Base-by-base conservation (phyloP, 2,113 vertebrate species). In the Pampusana beccarii region DNA sequence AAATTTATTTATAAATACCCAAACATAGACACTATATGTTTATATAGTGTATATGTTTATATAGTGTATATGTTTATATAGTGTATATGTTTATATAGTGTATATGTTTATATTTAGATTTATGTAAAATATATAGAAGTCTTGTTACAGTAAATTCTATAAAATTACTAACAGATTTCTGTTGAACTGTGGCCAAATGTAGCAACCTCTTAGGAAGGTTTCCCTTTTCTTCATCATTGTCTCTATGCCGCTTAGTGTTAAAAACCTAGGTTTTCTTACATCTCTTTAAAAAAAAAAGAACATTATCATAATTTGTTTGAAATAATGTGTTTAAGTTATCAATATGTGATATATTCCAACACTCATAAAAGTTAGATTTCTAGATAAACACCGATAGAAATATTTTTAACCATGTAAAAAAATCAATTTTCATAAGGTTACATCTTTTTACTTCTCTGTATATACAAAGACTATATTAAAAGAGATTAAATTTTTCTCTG, bases 401-500 rank as follows among this genome's bases (percentile, higher is more conserved):
- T 98, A 97, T 98, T 98, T 99, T 98, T 98, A 98, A 98, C 97
- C 97, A 97, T 97, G 90, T 97, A 89, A 93, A 94, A 95, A 97
- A 99, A 98, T 98, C 98, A 98, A 98, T 99, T 99, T 99, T 98
- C 98, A 98, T 98, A 98, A 99, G 98, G 98, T 98, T 98, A 98
- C 97, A 98, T 98, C 97, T 98, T 98, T 98, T 98, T 98, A 98
- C 96, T 97, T 98, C 97, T 98, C 97, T 98, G 77, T 99, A 98
- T 98, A 98, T 98, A 98, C 98, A 98, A 98, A 97, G 97, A 97
- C 91, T 98, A 97, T 99, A 99, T 99, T 99, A 99, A 99, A 99
- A 98, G 98, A 99, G 99, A 99, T 99, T 99, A 98, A 98, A 99
- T 99, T 99, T 98, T 98, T 98, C 97, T 98, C 96, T 96, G 98